Percentiles rank a stretch among this genome's conserved stretches.
Evolutionary conservation across 2,113 vertebrate species (phyloP).

Genomic region (Grallaria varia): DNA sequence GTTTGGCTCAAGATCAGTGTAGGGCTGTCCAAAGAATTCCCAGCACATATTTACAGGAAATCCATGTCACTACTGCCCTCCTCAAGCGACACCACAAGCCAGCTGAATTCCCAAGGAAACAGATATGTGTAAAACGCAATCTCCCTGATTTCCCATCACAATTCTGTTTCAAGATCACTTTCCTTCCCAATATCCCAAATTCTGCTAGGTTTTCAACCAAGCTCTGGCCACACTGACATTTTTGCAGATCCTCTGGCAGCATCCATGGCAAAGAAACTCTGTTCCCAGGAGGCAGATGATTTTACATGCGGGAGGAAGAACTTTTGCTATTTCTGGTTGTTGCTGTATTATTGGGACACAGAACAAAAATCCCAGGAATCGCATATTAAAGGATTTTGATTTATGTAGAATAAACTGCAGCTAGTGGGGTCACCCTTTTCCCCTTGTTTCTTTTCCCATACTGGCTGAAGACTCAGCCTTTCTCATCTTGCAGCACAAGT

Average conservation of each 20-base stretch:
- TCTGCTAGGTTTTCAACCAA: neutral
- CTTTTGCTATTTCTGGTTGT: neutral
- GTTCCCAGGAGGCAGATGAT: neutral
- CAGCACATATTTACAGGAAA: neutral
- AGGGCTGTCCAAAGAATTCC: neutral
- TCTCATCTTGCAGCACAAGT: neutral
- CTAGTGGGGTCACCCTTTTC: neutral
- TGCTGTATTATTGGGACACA: neutral
- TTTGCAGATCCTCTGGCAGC: neutral
- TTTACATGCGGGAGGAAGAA: rapidly evolving
- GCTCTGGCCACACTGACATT: neutral
- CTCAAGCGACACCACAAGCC: neutral
- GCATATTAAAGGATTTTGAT: neutral
- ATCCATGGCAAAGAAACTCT: neutral
- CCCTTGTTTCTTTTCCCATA: neutral
- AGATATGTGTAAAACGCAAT: neutral
- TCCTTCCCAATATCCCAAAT: neutral
- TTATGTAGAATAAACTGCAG: neutral
- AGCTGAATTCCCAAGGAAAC: neutral
- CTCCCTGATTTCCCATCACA: neutral
- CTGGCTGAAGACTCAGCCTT: neutral
- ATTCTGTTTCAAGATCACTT: neutral
- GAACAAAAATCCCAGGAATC: neutral
- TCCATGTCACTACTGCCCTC: neutral
- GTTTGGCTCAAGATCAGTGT: neutral